Evolutionary conservation across 2,888 invertebrate species (phyloP), one percentile per base, ranked within the genome.

Genomic region (Nephrotoma guestfalica): DNA sequence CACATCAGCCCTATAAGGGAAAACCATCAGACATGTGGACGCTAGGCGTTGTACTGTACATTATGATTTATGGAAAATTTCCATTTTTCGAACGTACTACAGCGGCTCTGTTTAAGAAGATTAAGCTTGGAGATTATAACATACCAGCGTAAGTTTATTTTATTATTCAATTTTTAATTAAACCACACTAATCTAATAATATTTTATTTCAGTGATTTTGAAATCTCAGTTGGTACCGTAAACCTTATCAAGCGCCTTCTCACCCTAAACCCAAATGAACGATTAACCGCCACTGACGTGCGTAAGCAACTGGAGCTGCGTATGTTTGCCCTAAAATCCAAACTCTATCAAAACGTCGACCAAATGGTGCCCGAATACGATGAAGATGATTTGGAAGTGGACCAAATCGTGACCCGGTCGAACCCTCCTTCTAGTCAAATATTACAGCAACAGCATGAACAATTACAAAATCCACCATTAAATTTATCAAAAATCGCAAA

Each of bases 1-100:
- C 94, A 91, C 95, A 95, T 88, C 94, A 95, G 89, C 95, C 96
- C 0, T 96, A 96, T 90, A 91, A 94, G 40, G 96, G 96, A 89
- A 96, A 96, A 90, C 96, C 96, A 0, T 95, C 95, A 0, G 96
- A 96, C 90, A 95, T 96, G 95, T 96, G 96, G 96, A 95, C 96
- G 0, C 90, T 96, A 2, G 96, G 96, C 0, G 96, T 96, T 18
- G 95, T 96, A 0, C 90, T 96, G 0, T 96, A 94, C 90, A 96
- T 96, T 0, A 95, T 96, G 95, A 91, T 96, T 11, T 96, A 95
- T 89, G 96, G 96, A 0, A 95, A 96, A 91, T 96, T 96, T 90
- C 96, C 96, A 0, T 96, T 96, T 92, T 96, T 95, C 89, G 96
- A 96, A 89, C 94, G 94, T 86, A 94, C 93, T 87, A 94, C 96